A percentile compares a stretch with the other conserved stretches of the same genome.
These are phyloP conservation scores for Colius striatus DNA, from an alignment of 2,113 vertebrate genomes.

Conservation along the genomic window DNA sequence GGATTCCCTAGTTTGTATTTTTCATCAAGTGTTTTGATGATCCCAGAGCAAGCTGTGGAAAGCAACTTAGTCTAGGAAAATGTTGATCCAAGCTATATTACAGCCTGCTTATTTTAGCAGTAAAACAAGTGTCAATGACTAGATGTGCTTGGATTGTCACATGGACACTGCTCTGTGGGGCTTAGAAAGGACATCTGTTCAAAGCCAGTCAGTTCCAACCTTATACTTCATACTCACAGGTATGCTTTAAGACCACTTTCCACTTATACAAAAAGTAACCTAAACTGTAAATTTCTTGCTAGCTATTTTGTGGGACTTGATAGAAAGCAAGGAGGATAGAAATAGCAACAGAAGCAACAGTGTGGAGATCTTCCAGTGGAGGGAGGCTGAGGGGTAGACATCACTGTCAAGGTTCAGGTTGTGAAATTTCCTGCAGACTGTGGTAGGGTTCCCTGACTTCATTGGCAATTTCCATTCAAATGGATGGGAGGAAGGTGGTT, in stretches of 20 bases:
- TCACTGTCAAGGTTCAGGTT: background rate
- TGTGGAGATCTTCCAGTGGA: background rate
- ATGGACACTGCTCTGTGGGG: background rate
- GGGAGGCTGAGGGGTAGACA: fast-evolving
- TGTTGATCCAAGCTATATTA: background rate
- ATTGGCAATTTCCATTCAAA: background rate
- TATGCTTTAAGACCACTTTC: background rate
- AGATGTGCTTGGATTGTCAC: background rate
- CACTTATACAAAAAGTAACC: background rate
- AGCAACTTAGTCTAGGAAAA: background rate
- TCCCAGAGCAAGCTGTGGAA: background rate
- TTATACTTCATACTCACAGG: background rate
- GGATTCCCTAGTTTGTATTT: background rate
- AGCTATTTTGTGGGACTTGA: background rate
- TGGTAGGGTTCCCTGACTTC: background rate
- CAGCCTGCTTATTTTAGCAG: background rate
- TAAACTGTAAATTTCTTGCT: background rate
- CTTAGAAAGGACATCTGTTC: background rate
- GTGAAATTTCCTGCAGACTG: background rate
- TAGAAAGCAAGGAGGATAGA: background rate
- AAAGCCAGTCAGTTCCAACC: background rate
- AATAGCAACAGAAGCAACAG: background rate
- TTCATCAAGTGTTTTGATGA: background rate
- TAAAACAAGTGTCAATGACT: background rate
- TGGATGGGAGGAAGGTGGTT: background rate